Evolutionary conservation across 2,888 invertebrate species (phyloP).

Genomic region (Dynastes maya): DNA sequence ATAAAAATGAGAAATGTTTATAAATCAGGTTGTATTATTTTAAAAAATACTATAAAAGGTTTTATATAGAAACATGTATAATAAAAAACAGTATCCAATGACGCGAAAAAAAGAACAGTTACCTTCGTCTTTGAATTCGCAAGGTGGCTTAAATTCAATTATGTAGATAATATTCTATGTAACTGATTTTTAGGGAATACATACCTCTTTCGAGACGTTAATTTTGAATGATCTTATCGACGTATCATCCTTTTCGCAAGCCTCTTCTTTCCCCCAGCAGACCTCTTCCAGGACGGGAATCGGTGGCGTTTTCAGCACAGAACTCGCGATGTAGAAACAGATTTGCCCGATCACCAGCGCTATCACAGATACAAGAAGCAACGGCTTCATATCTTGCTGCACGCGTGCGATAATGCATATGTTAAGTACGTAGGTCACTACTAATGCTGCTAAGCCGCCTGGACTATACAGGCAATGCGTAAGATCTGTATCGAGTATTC

Average conservation of each 20-base stretch:
- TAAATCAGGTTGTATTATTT: too few species aligned
- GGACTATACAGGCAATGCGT: neutral
- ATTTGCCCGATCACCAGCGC: constrained; percentile 10
- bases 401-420: neutral
- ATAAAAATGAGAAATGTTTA: too few species aligned
- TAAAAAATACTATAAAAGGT: too few species aligned
- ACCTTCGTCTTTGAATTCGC: too few species aligned
- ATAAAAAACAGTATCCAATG: too few species aligned
- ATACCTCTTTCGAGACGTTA: constrained; percentile 73
- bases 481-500: constrained; percentile 1
- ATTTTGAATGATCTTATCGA: constrained; percentile 75
- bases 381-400: neutral
- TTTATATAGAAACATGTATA: too few species aligned
- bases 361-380: constrained; percentile 10
- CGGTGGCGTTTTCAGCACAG: constrained; percentile 8
- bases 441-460: too few species aligned
- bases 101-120: too few species aligned
- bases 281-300: constrained; percentile 40
- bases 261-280: constrained; percentile 74
- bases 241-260: constrained; percentile 69
- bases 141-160: too few species aligned
- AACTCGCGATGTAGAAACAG: neutral
- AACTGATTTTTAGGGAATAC: constrained; percentile 35
- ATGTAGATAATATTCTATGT: too few species aligned
- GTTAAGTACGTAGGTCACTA: neutral